phyloP scores from a whole-genome alignment of 2,797 vertebrate genomes.

The Dendrocincla tyrannina region DNA sequence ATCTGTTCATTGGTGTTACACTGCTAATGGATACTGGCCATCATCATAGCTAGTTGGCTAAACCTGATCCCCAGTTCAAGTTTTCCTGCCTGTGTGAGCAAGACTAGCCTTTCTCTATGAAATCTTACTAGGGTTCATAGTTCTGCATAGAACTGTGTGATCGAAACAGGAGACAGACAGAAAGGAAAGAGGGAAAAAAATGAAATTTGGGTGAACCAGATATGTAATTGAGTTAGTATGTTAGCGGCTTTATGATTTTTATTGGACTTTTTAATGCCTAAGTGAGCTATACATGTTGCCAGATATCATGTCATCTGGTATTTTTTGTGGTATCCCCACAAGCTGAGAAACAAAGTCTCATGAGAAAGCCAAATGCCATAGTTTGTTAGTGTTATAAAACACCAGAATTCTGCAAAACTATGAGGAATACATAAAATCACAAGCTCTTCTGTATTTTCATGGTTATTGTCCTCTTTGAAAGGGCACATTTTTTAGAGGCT shows the following conservation, averaged over 20 bases:
- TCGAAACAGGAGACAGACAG: background rate
- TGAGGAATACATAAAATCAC: conserved; percentile 45
- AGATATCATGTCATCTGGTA: conserved; percentile 60
- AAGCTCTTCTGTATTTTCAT: conserved; percentile 20
- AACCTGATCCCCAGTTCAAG: background rate
- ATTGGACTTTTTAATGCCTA: conserved; percentile 31
- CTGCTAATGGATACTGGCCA: background rate
- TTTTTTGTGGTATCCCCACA: conserved; percentile 56
- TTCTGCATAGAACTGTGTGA: background rate
- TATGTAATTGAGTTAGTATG: conserved; percentile 4
- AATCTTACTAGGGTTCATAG: background rate
- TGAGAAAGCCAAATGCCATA: conserved; percentile 38
- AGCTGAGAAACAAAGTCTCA: conserved; percentile 44
- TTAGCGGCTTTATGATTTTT: conserved; percentile 33
- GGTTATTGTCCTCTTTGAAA: conserved; percentile 27
- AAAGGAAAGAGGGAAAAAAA: background rate
- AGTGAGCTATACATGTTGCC: conserved; percentile 8
- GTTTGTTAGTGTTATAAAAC: conserved; percentile 48
- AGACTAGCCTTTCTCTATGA: background rate
- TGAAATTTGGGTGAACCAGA: background rate
- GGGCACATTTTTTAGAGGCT: conserved; percentile 23
- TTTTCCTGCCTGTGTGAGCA: background rate
- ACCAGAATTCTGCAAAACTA: conserved; percentile 48
- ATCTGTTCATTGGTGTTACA: background rate
- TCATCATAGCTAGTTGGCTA: background rate